Evolutionary conservation across 2,888 invertebrate genomes (phyloP), one percentile per base, ranked within the genome.

Genomic region (Drosophila recens): DNA sequence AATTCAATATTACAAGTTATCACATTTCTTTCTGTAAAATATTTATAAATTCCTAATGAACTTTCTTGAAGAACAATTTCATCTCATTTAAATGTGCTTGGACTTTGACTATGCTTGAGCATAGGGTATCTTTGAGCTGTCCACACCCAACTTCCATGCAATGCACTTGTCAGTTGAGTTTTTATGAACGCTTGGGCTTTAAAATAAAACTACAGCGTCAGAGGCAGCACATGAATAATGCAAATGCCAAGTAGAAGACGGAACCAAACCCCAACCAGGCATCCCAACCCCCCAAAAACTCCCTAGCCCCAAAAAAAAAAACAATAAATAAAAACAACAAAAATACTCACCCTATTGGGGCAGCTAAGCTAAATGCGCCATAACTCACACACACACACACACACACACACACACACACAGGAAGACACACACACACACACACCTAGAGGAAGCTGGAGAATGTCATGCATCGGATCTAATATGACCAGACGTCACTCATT

Each of bases 401-500:
- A 46, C 20, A 64, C 27, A 27, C 27, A 27, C n/a, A 61, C 23
- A 72, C 52, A 61, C 52, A 33, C 34, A 45, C 20, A 43, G 8
- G 30, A 6, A 8, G 30, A 30, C 17, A 6, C 20, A 59, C 17
- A 49, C 34, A 43, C n/a, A 15, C 33, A 8, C 20, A n/a, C 6
- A 33, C 17, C 40, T 10, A 43, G n/a, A 33, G 30, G 10, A 52
- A 36, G 33, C 17, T 66, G 49, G n/a, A 54, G 43, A 42, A 51
- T 57, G 61, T 57, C 67, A 65, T 74, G 68, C 69, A 79, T 82
- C 72, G 68, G 75, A 72, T 85, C 84, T 85, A 85, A 85, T 85
- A 85, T 85, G 84, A 82, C 87, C 84, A 85, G 69, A 82, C 87
- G 87, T 85, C 84, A 85, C 87, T 85, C 84, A 85, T 85, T 85